Evolutionary conservation across 2,888 invertebrate species (phyloP).

Genomic region (Cataglyphis altisquamis): DNA sequence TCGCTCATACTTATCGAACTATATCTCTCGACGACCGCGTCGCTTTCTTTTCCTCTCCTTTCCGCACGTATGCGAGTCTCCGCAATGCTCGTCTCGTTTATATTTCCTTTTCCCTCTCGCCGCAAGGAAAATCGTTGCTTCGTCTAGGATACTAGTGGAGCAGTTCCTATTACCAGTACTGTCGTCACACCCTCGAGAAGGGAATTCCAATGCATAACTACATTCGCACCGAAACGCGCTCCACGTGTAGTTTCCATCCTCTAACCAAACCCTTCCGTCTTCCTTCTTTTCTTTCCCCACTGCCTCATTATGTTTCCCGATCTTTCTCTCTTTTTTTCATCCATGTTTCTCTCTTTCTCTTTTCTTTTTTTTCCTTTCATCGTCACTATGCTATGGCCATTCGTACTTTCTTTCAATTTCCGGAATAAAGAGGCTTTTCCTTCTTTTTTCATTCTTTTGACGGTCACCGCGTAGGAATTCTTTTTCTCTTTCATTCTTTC

Average conservation of each 20-base stretch:
- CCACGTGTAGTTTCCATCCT: slow-evolving; percentile 57
- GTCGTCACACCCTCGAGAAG: slow-evolving; percentile 52
- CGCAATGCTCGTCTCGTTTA: slow-evolving; percentile 22
- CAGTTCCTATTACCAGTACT: slow-evolving; percentile 61
- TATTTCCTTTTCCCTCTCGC: slow-evolving; percentile 18
- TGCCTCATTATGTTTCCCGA: slow-evolving; percentile 24
- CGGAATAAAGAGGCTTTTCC: slow-evolving; percentile 64
- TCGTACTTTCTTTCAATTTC: slow-evolving; percentile 73
- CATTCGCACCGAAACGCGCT: slow-evolving; percentile 62
- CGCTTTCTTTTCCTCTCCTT: slow-evolving; percentile 46
- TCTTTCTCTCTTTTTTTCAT: slow-evolving; percentile 4
- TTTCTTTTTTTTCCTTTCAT: slow-evolving; percentile 25
- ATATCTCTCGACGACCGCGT: slow-evolving; percentile 54
- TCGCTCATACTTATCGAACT: slow-evolving; percentile 74
- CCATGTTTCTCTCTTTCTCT: neutral
- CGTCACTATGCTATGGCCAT: slow-evolving; percentile 55
- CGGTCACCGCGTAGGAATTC: slow-evolving; percentile 5
- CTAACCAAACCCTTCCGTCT: slow-evolving; percentile 48
- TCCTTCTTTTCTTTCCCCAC: slow-evolving; percentile 19
- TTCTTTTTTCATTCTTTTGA: slow-evolving; percentile 31
- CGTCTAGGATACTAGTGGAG: slow-evolving; percentile 54
- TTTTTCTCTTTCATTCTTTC: slow-evolving; percentile 29
- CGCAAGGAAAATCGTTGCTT: slow-evolving; percentile 58
- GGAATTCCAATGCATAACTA: slow-evolving; percentile 73
- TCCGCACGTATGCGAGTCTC: neutral